Evolutionary conservation across 2,888 invertebrate species (phyloP), one percentile per base, ranked within the genome.

Genomic region (Esperia sulphurella): DNA sequence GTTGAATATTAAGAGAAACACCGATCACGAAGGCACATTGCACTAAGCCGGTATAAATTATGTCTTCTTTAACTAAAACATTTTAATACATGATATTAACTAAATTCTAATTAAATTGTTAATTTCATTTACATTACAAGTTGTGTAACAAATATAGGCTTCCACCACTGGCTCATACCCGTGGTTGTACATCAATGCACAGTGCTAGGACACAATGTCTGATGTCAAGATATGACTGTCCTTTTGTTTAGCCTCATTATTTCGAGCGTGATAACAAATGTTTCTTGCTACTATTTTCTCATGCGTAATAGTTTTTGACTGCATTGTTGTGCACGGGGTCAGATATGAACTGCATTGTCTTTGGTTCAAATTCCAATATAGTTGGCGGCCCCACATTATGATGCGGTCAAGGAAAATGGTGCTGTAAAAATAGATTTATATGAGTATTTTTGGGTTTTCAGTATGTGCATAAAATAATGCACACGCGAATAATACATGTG

Each of bases 231-330:
- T 58, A 58, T 38, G 43, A 14, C 21, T 41, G 49, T 49, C 45
- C 46, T 46, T 41, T 40, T 21, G 21, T 21, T 21, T 21, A 21
- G 46, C 33, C 6, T 14, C 21, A 21, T 39, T 29, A 45, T 45
- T 39, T 38, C 35, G 3, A 35, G n/a, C n/a, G 6, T 35, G n/a
- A 4, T 45, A 48, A 53, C 44, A 41, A 55, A 41, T 51, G 51
- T 63, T 66, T 67, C 64, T 68, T 58, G 52, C 55, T 62, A 57
- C 44, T 51, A 28, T 61, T 57, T 68, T 74, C 71, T 61, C 72
- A 72, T 62, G 63, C 53, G 41, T 52, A 62, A 60, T 61, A 52
- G 50, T 58, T 55, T 53, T 54, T 53, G 54, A 58, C 43, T 49
- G 39, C 38, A 45, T 49, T 49, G 41, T 45, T 45, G 14, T 37